Evolutionary conservation across 2,888 invertebrate genomes (phyloP), one percentile per base, ranked within the genome.

Genomic region (Acronicta aceris): DNA sequence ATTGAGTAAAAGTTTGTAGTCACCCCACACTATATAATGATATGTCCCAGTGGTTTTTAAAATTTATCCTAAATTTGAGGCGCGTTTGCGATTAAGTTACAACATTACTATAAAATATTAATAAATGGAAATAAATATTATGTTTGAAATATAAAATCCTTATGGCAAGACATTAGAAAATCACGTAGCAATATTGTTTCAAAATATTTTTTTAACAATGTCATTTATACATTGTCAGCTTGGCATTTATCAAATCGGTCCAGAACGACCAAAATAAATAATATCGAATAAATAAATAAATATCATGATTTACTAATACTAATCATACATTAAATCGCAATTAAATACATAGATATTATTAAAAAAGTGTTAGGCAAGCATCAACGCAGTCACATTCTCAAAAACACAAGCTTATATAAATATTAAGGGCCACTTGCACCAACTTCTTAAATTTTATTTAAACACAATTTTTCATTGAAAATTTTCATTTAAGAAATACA

Each of bases 131-230:
- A 69, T 65, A 63, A 69, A 69, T 65, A 43, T n/a, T 12, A 3
- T 12, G 47, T 49, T 55, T 67, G 16, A 53, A 46, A 60, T 47
- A 70, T 59, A 66, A 41, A 60, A 63, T 54, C 21, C 17, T 36
- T 45, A 50, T 74, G 75, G 77, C 75, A 75, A 75, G 75, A 76
- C n/a, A 27, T 52, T 45, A 13, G 15, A 60, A 27, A 53, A 49
- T 61, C 47, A 55, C 59, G 36, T 13, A 36, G 13, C 13, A 36
- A 13, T 13, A 36, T 13, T 33, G 12, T 33, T 2, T 33, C 1
- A 1, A 21, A 21, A 21, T 21, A 21, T 21, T 3, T 36, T 13
- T 36, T 36, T 36, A n/a, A n/a, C n/a, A n/a, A n/a, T n/a, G n/a
- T n/a, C n/a, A n/a, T n/a, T 0, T 36, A 13, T 36, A 2, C 12